These are phyloP conservation scores for Apeira syringaria DNA, from an alignment of 2,888 invertebrate species.

Conservation along the genomic window DNA sequence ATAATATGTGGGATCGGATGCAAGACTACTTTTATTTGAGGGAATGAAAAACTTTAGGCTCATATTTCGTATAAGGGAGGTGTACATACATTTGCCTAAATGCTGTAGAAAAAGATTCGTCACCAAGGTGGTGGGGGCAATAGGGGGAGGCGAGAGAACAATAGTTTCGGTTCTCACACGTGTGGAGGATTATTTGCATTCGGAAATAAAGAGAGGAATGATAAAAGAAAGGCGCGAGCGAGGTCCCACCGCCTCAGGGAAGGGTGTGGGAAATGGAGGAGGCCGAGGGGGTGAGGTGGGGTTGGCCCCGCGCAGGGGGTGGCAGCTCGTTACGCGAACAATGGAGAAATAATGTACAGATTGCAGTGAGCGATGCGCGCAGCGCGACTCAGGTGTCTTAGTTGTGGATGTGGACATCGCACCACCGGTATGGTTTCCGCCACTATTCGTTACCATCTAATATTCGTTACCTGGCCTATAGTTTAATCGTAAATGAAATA, in stretches of 20 bases:
- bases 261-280: slow-evolving; percentile 76
- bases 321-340: slow-evolving; percentile 83
- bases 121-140: slow-evolving; percentile 76
- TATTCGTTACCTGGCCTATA: too few relatives aligned
- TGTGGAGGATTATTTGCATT: slow-evolving; percentile 85
- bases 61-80: slow-evolving; percentile 9
- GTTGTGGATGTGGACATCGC: slow-evolving; percentile 63
- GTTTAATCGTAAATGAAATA: too few relatives aligned
- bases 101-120: slow-evolving; percentile 81
- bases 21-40: slow-evolving; percentile 6
- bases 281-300: slow-evolving; percentile 46
- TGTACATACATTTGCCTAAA: slow-evolving; percentile 66
- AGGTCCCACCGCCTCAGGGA: slow-evolving; percentile 80
- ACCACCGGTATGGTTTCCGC: slow-evolving; percentile 42
- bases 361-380: slow-evolving; percentile 84
- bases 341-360: slow-evolving; percentile 85
- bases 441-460: too few relatives aligned
- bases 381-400: slow-evolving; percentile 80
- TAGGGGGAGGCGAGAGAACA: slow-evolving; percentile 80
- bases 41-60: slow-evolving; percentile 16
- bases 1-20: not conserved
- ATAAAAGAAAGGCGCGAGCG: slow-evolving; percentile 84
- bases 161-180: slow-evolving; percentile 85
- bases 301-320: slow-evolving; percentile 51
- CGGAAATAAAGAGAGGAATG: slow-evolving; percentile 84